phyloP scores from a whole-genome alignment of 2,797 vertebrate species.

The Pipistrellus kuhlii region DNA sequence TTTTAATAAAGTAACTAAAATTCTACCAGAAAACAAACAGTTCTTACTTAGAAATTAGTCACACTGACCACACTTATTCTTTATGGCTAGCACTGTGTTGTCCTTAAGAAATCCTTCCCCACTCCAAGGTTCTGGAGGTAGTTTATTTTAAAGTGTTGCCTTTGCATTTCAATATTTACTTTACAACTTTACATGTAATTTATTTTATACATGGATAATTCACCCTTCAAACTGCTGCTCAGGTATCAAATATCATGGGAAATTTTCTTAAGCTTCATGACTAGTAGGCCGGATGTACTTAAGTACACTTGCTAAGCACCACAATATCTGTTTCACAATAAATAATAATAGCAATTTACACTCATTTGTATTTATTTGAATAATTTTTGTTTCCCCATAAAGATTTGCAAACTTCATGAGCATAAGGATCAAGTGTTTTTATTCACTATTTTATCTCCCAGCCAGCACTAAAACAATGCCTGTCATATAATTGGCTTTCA shows the following conservation, averaged over 20 bases:
- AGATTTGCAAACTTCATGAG: not conserved
- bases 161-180: slow-evolving; percentile 36
- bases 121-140: not conserved
- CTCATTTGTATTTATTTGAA: not conserved
- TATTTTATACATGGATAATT: slow-evolving; percentile 27
- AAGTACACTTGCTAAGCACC: not conserved
- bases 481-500: not conserved
- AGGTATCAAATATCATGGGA: not conserved
- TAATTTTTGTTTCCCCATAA: not conserved
- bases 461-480: not conserved
- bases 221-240: not conserved
- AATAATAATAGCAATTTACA: not conserved
- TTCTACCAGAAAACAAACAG: not conserved
- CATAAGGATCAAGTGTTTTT: not conserved
- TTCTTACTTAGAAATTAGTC: slow-evolving; percentile 35
- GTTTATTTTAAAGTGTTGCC: not conserved
- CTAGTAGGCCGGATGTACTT: not conserved
- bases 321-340: not conserved
- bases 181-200: not conserved
- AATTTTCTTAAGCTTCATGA: not conserved
- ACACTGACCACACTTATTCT: not conserved
- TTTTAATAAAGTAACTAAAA: slow-evolving; percentile 7
- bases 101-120: slow-evolving; percentile 23
- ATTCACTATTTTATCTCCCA: slow-evolving; percentile 22
- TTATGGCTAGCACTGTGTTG: not conserved